A percentile compares a stretch with the other conserved stretches of the same genome.
Conservation (phyloP, 2,797 vertebrate genomes). For the Menidia menidia region DNA sequence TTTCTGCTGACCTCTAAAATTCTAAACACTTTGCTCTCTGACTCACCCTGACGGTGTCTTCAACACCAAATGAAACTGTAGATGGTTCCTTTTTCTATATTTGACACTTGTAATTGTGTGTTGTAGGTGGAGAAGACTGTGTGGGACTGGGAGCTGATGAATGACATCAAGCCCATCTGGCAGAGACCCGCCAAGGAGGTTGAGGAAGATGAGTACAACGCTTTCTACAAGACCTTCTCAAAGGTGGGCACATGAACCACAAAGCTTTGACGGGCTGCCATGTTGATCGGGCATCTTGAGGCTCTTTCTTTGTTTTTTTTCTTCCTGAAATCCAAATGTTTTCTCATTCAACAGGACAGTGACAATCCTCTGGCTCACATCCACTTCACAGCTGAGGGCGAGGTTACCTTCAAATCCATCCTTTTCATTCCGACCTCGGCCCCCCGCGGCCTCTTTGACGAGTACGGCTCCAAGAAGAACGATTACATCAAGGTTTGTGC, state of each 20-base stretch:
- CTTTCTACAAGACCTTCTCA: slow-evolving; percentile 99
- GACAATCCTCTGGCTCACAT: slow-evolving; percentile 94
- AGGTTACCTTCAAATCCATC: slow-evolving; percentile 98
- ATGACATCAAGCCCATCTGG: slow-evolving; percentile 99
- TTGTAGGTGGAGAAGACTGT: slow-evolving; percentile 96
- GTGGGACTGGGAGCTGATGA: slow-evolving; percentile 99
- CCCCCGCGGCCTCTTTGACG: slow-evolving; percentile 96
- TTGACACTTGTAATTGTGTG: too few species aligned
- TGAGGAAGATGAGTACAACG: slow-evolving; percentile 96
- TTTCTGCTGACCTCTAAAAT: too few species aligned
- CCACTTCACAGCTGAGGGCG: slow-evolving; percentile 98
- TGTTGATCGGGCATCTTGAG: neutral
- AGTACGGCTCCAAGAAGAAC: slow-evolving; percentile 98
- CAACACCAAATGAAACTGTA: too few species aligned
- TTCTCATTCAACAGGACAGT: slow-evolving; percentile 80
- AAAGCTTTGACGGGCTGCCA: neutral
- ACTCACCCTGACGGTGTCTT: too few species aligned
- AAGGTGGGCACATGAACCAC: slow-evolving; percentile 81
- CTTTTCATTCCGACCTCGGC: slow-evolving; percentile 93
- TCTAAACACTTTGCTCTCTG: too few species aligned
- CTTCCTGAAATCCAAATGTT: neutral
- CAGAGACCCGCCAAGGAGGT: slow-evolving; percentile 96
- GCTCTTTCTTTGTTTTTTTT: neutral
- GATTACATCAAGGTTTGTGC: slow-evolving; percentile 94
- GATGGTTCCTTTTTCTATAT: too few species aligned